Conservation (phyloP, 1,140 invertebrate species). For the Sitobion miscanthi region DNA sequence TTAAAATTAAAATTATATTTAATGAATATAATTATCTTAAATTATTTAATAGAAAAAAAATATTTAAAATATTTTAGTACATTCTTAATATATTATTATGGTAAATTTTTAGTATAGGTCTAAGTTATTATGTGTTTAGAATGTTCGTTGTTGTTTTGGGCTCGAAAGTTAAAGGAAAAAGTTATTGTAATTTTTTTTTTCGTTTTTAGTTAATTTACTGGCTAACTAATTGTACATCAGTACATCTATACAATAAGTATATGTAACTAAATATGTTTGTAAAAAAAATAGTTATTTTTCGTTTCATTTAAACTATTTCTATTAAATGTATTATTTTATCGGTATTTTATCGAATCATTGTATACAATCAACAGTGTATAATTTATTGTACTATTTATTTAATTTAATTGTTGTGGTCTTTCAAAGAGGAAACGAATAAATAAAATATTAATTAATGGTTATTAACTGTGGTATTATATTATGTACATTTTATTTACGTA, state of each 20-base stretch:
- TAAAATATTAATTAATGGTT: slow-evolving; percentile 55
- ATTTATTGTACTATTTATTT: slow-evolving; percentile 52
- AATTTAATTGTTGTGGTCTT: slow-evolving; percentile 54
- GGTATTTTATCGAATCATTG: slow-evolving; percentile 47
- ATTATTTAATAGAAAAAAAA: slow-evolving; percentile 57
- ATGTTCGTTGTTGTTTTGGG: slow-evolving; percentile 56
- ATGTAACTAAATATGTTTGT: slow-evolving; percentile 49
- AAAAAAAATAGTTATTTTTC: slow-evolving; percentile 50
- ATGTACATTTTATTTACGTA: neutral
- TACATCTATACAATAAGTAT: slow-evolving; percentile 36
- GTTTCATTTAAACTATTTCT: slow-evolving; percentile 47
- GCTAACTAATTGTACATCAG: slow-evolving; percentile 23
- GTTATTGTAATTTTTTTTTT: slow-evolving; percentile 50
- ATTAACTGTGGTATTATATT: slow-evolving; percentile 17
- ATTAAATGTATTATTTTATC: slow-evolving; percentile 52
- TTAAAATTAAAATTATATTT: slow-evolving; percentile 56
- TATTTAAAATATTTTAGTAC: slow-evolving; percentile 55
- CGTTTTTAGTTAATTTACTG: slow-evolving; percentile 40
- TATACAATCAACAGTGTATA: slow-evolving; percentile 53
- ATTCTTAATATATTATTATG: slow-evolving; percentile 50
- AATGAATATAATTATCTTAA: slow-evolving; percentile 55
- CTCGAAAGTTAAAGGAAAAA: slow-evolving; percentile 41
- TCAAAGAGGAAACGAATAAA: slow-evolving; percentile 52
- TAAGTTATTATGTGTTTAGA: slow-evolving; percentile 54
- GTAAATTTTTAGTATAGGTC: slow-evolving; percentile 52